These are phyloP conservation scores for Odontesthes bonariensis DNA, from an alignment of 2,113 vertebrate genomes.

Conservation along the genomic window DNA sequence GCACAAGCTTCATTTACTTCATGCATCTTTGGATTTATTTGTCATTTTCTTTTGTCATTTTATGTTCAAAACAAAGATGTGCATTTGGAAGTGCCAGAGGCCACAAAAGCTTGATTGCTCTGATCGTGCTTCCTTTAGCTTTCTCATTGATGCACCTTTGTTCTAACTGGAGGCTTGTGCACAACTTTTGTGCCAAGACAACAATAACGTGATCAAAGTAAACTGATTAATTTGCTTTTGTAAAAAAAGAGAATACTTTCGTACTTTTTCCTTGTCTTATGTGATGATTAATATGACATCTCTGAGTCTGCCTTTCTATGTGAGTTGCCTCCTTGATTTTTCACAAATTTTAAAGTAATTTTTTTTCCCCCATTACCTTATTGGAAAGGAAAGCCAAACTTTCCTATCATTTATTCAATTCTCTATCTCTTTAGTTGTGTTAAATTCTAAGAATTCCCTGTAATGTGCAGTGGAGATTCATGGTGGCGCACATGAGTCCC, in stretches of 20 bases:
- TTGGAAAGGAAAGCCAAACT: neutral
- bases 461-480: neutral
- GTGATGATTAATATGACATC: too few relatives aligned
- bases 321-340: neutral
- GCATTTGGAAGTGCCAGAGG: constrained; percentile 8
- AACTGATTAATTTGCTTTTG: too few relatives aligned
- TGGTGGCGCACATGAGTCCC: neutral
- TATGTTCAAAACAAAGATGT: neutral
- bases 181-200: neutral
- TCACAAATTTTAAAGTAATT: neutral
- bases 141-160: neutral
- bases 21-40: too few relatives aligned
- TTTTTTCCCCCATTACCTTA: neutral
- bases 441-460: too few relatives aligned
- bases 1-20: too few relatives aligned
- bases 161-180: neutral
- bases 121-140: neutral
- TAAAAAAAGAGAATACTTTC: too few relatives aligned
- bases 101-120: neutral
- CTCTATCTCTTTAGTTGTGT: neutral
- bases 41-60: too few relatives aligned
- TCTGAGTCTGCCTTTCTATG: too few relatives aligned
- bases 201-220: neutral
- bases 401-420: neutral
- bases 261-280: too few relatives aligned